phyloP scores from a whole-genome alignment of 2,113 vertebrate genomes.

The Microcebus griseorufus region DNA sequence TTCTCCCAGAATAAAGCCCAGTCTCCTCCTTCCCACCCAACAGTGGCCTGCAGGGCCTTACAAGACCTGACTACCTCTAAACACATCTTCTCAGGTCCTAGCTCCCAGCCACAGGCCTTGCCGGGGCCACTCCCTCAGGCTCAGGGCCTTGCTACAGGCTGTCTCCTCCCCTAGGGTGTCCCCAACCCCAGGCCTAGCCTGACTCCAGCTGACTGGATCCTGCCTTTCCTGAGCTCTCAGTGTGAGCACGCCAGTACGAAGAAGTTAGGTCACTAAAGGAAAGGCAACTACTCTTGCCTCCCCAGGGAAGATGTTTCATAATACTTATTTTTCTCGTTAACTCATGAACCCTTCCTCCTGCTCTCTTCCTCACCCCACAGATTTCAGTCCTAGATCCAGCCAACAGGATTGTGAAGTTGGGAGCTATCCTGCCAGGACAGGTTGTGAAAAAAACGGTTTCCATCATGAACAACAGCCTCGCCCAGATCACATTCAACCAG shows the following conservation, averaged over 20 bases:
- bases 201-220: background rate
- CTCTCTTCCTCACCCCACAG: slow-evolving; percentile 73
- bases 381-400: slow-evolving; percentile 87
- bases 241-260: too few species aligned
- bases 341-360: background rate
- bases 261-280: background rate
- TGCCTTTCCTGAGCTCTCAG: background rate
- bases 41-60: background rate
- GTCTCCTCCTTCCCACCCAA: too few species aligned
- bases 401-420: slow-evolving; percentile 88
- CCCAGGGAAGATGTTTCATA: fast-evolving
- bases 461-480: slow-evolving; percentile 88
- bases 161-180: fast-evolving
- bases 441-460: slow-evolving; percentile 83
- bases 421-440: slow-evolving; percentile 86
- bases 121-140: background rate
- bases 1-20: background rate
- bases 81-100: background rate
- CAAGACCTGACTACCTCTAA: background rate
- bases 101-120: background rate
- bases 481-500: slow-evolving; percentile 85
- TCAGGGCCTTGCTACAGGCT: background rate
- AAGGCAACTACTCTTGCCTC: background rate
- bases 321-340: background rate
- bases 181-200: too few species aligned